Evolutionary conservation across 2,113 vertebrate species (phyloP).

Genomic region (Puma concolor): DNA sequence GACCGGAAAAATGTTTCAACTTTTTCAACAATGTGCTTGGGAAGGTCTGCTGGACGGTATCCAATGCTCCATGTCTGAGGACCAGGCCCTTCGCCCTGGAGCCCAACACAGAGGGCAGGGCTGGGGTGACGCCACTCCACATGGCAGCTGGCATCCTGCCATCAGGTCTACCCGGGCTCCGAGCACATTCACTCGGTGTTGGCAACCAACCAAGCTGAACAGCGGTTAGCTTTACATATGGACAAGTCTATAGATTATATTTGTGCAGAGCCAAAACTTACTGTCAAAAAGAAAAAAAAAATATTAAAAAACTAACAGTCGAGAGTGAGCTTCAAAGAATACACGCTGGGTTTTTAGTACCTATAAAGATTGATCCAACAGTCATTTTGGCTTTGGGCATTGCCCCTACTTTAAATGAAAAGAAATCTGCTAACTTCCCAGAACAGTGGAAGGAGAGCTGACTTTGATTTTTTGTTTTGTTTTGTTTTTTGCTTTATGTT

Average conservation of each 20-base stretch:
- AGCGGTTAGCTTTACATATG: conserved; percentile 45
- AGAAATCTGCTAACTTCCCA: conserved; percentile 40
- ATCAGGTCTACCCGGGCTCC: not conserved
- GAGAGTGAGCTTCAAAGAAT: conserved; percentile 49
- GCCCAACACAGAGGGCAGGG: not conserved
- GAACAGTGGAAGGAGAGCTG: conserved; percentile 17
- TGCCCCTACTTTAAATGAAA: conserved; percentile 44
- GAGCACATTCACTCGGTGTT: not conserved
- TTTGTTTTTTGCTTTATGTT: not conserved
- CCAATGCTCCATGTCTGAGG: conserved; percentile 5
- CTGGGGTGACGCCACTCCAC: not conserved
- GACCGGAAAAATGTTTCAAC: not conserved
- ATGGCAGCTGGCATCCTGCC: not conserved
- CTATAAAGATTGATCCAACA: not conserved
- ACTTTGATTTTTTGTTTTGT: not conserved
- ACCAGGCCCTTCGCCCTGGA: not conserved
- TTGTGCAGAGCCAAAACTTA: conserved; percentile 58
- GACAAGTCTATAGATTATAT: conserved; percentile 19
- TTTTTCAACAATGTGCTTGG: not conserved
- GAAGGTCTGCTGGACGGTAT: not conserved
- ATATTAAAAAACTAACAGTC: not conserved
- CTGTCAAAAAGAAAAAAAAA: not conserved
- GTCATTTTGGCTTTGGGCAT: not conserved
- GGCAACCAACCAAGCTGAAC: conserved; percentile 40
- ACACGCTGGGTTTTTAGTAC: conserved; percentile 33